Conservation (phyloP, 23 tunicate genomes). For the Styela plicata region DNA sequence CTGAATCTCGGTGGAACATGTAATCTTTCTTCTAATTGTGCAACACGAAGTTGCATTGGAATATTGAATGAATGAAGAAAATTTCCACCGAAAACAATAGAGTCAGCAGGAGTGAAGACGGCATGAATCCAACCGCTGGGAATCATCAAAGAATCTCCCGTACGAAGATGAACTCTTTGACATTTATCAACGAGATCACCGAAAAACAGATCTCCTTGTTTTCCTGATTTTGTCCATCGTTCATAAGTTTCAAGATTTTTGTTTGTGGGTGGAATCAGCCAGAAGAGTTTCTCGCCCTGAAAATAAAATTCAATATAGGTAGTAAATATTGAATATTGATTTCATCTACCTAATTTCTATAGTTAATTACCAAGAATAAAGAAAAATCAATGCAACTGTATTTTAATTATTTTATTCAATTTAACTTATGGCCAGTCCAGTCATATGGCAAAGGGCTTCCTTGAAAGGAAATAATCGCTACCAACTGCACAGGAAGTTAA, state of each 20-base stretch:
- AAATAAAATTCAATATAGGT: background rate
- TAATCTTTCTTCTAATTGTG: slow-evolving; percentile 83
- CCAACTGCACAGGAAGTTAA: too few relatives aligned
- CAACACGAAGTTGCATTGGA: slow-evolving; percentile 93
- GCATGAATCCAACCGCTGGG: slow-evolving; percentile 99
- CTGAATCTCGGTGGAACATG: slow-evolving; percentile 87
- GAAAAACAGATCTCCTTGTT: slow-evolving; percentile 85
- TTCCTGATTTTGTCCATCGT: slow-evolving; percentile 89
- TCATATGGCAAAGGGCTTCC: too few relatives aligned
- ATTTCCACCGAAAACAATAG: slow-evolving; percentile 98
- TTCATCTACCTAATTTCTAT: too few relatives aligned
- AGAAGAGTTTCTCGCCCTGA: slow-evolving; percentile 85
- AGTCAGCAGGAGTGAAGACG: slow-evolving; percentile 89
- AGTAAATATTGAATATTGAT: background rate
- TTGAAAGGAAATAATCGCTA: too few relatives aligned
- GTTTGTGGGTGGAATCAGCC: slow-evolving; percentile 94
- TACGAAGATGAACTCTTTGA: slow-evolving; percentile 72
- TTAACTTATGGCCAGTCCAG: too few relatives aligned
- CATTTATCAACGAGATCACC: slow-evolving; percentile 86
- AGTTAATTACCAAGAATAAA: too few relatives aligned
- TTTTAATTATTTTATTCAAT: too few relatives aligned
- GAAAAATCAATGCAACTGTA: too few relatives aligned
- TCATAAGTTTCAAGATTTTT: slow-evolving; percentile 70
- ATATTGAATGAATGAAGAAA: slow-evolving; percentile 91
- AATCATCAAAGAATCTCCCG: slow-evolving; percentile 91